Conservation (phyloP, 2,888 invertebrate genomes). For the Meta bourneti region DNA sequence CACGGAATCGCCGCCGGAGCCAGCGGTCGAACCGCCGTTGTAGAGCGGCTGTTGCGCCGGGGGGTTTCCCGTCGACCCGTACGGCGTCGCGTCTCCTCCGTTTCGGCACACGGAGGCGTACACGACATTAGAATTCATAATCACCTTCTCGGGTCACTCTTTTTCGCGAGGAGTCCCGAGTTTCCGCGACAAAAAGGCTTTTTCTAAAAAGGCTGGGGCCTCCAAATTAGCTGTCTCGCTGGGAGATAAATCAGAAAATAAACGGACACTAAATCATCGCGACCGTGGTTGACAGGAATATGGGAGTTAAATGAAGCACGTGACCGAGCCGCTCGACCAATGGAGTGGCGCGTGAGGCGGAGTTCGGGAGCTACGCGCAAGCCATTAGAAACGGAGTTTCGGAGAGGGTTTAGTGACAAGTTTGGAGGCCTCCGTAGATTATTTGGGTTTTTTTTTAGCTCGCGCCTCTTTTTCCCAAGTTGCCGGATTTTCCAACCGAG, state of each 20-base stretch:
- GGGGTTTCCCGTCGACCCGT: constrained; percentile 65
- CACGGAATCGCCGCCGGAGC: constrained; percentile 39
- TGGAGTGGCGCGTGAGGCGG: constrained; percentile 65
- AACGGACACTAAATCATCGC: constrained; percentile 77
- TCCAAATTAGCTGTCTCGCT: constrained; percentile 76
- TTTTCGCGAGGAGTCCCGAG: constrained; percentile 13
- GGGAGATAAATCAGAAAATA: constrained; percentile 78
- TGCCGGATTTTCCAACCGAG: constrained; percentile 26
- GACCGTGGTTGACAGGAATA: constrained; percentile 77
- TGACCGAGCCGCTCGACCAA: constrained; percentile 72
- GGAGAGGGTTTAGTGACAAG: constrained; percentile 73
- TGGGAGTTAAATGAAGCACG: constrained; percentile 77
- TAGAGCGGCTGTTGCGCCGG: constrained; percentile 70
- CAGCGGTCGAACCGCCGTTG: constrained; percentile 60
- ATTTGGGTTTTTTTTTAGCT: constrained; percentile 22
- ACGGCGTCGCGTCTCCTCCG: constrained; percentile 73
- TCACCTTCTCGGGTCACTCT: constrained; percentile 28
- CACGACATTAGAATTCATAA: constrained; percentile 78
- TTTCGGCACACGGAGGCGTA: constrained; percentile 77
- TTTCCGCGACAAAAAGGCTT: constrained; percentile 29
- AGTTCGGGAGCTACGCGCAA: constrained; percentile 57
- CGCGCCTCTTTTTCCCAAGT: constrained; percentile 32
- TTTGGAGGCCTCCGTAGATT: constrained; percentile 28
- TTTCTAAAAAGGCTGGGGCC: constrained; percentile 52
- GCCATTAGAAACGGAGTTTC: constrained; percentile 64